phyloP scores from a whole-genome alignment of 2,113 vertebrate genomes.

The Plestiodon gilberti region DNA sequence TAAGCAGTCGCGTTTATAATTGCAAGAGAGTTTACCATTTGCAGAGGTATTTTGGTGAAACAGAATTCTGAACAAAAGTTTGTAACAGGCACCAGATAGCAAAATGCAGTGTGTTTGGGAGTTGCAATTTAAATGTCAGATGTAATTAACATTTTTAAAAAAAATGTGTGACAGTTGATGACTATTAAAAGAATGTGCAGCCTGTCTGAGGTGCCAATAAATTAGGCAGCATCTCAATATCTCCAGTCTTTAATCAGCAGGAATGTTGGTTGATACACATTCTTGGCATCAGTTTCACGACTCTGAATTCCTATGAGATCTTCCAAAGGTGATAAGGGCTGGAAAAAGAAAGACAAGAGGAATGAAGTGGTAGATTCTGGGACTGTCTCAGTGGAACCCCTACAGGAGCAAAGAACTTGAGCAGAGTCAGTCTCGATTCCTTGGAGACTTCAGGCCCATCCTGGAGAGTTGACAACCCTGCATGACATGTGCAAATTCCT shows the following conservation, averaged over 20 bases:
- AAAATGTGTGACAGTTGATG: constrained; percentile 2
- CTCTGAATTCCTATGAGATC: background rate
- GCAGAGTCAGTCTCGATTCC: background rate
- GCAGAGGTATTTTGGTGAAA: background rate
- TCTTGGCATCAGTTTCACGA: constrained; percentile 15
- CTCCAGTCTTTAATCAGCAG: background rate
- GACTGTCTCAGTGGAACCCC: background rate
- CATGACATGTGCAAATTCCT: no score
- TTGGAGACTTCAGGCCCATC: background rate
- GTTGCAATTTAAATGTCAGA: constrained; percentile 32
- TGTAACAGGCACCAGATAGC: background rate
- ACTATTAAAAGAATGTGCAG: constrained; percentile 18
- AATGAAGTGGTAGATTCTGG: background rate
- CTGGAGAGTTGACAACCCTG: no score
- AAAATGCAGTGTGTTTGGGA: constrained; percentile 1
- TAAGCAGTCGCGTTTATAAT: background rate
- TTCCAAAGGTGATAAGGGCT: background rate
- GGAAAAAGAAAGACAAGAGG: background rate
- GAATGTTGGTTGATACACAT: background rate
- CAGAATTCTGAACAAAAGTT: constrained; percentile 19
- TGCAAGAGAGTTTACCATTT: background rate
- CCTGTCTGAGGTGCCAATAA: background rate
- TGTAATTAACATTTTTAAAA: constrained; percentile 35
- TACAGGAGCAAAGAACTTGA: background rate
- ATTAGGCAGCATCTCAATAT: constrained; percentile 1